A percentile compares a stretch with the other conserved stretches of the same genome.
These are phyloP conservation scores for Ichneumon xanthorius DNA, from an alignment of 2,888 invertebrate genomes.

Conservation along the genomic window DNA sequence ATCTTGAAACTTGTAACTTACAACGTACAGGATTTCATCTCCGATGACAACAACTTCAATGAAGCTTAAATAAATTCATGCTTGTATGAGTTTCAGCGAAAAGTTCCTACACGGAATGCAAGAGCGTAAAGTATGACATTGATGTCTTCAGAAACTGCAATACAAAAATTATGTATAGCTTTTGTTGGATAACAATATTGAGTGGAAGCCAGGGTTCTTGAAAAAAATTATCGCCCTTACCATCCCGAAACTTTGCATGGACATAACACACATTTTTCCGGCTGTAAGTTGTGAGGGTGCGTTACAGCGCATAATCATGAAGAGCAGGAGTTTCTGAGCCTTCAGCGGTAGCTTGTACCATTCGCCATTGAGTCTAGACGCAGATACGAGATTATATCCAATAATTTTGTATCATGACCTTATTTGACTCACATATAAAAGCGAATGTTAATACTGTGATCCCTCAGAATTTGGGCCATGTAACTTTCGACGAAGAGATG, in stretches of 20 bases:
- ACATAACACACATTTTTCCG: not conserved
- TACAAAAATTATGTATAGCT: not conserved
- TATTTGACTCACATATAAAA: not conserved
- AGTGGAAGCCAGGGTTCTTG: not conserved
- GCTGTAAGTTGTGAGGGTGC: not conserved
- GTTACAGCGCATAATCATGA: not conserved
- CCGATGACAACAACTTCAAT: not conserved
- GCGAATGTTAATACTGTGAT: not conserved
- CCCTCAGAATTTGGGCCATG: not conserved
- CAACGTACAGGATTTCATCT: too few relatives aligned
- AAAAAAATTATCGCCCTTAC: not conserved
- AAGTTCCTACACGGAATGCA: not conserved
- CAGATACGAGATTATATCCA: not conserved
- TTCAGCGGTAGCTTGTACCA: slow-evolving; percentile 1
- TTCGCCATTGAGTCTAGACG: not conserved
- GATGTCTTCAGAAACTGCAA: not conserved
- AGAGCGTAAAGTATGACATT: not conserved
- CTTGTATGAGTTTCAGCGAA: not conserved
- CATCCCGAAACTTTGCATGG: not conserved
- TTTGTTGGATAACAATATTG: not conserved
- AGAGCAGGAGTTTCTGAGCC: not conserved
- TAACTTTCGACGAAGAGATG: not conserved
- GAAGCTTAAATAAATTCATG: not conserved
- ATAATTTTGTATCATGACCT: not conserved
- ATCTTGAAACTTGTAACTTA: not conserved